These are phyloP conservation scores for Telmatochromis sp. DNA, from an alignment of 2,113 vertebrate species.

Conservation along the genomic window DNA sequence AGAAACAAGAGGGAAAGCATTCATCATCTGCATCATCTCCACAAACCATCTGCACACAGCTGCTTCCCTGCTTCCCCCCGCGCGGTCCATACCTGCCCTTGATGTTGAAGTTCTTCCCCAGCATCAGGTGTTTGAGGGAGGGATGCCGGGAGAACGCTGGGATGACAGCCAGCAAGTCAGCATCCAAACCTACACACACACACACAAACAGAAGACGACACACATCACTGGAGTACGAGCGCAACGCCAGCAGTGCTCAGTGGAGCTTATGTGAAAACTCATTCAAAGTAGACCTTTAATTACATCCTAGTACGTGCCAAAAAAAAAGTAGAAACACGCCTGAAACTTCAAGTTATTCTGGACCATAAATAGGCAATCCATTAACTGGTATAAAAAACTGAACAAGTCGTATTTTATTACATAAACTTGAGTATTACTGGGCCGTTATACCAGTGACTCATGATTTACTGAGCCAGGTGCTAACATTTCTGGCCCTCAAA, in stretches of 20 bases:
- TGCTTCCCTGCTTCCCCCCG: neutral
- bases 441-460: neutral
- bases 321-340: neutral
- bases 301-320: neutral
- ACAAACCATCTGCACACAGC: slow-evolving; percentile 1
- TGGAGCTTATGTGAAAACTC: neutral
- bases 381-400: neutral
- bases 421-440: neutral
- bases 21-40: slow-evolving; percentile 12
- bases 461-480: neutral
- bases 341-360: neutral
- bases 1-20: slow-evolving; percentile 26
- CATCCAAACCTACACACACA: slow-evolving; percentile 75
- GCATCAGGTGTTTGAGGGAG: slow-evolving; percentile 82
- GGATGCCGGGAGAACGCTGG: slow-evolving; percentile 81
- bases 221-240: neutral
- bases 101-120: slow-evolving; percentile 90
- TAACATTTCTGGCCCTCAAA: neutral
- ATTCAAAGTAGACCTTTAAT: neutral
- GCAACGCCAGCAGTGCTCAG: neutral
- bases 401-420: neutral
- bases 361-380: neutral
- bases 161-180: slow-evolving; percentile 79
- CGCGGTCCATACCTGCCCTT: slow-evolving; percentile 78
- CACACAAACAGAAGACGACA: neutral